Evolutionary conservation across 2,113 vertebrate genomes (phyloP), one percentile per base, ranked within the genome.

Genomic region (Mola mola): DNA sequence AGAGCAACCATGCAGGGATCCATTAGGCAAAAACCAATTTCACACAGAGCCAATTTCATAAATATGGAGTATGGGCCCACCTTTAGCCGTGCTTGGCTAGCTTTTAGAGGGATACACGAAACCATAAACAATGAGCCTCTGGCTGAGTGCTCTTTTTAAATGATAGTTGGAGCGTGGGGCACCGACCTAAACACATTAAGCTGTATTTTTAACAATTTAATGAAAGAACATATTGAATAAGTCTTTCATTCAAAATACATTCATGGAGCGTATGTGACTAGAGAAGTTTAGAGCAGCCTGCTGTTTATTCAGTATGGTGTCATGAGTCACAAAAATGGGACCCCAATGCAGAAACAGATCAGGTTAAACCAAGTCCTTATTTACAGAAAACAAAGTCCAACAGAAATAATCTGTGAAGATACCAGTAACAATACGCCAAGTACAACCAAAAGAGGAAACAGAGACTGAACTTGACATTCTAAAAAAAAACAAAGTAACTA

Each of bases 11-110:
- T 87, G 90, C 91, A 92, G 76, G 75, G 83, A 91, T 88, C 89
- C 90, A 93, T 93, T 92, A 92, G 86, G 91, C 87, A 91, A 91
- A 92, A 93, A 90, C 83, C 90, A 92, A 93, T 93, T 93, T 92
- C 91, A 92, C 90, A 92, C 88, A 80, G 88, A 91, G 82, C 88
- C 89, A 92, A 90, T 93, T 91, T 91, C 89, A 92, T 93, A 92
- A 93, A 93, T 93, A 92, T 92, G 88, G 89, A 92, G 90, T 81
- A 86, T 70, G 79, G 84, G 79, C 78, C 82, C 82, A 91, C 90
- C 87, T 90, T 88, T 82, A 82, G 81, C 78, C 72, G 77, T 87
- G 88, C 87, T 83, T 84, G 86, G 89, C 83, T 87, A 81, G 79
- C 86, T 91, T 87, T 88, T 83, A 89, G 88, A 84, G 85, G 84